Base-by-base conservation (phyloP, 2,113 vertebrate species). In the Brienomyrus brachyistius region DNA sequence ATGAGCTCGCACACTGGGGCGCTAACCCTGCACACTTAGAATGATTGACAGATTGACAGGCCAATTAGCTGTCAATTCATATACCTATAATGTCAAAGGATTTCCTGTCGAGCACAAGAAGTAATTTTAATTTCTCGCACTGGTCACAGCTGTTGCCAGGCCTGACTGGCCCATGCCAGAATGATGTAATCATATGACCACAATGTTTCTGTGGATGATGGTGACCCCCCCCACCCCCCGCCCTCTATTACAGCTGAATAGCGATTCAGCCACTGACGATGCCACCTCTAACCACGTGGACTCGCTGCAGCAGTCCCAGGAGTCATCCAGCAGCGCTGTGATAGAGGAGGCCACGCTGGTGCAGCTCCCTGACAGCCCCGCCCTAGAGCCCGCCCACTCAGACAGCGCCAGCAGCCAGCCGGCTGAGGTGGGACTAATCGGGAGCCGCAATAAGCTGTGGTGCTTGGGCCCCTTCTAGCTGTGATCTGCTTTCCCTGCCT, bases 351-450 rank as follows among this genome's bases (percentile, higher is more conserved):
- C 96, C 54, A 95, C 96, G 86, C 95, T 96, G 62, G 91, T 95
- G 52, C 94, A 94, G 89, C 96, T 95, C 93, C 95, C 95, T 91
- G 98, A 98, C 94, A 98, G 97, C 93, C 97, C 98, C 91, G 94
- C 94, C 94, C 94, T 97, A 96, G 98, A 98, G 96, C 95, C 96
- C 94, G 94, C 95, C 94, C 95, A 96, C 96, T 97, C 98, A 96
- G 98, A 98, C 96, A 97, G 96, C 95, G 94, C 96, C 98, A 97
- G 96, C 97, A 97, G 97, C 96, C 98, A 97, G 97, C 97, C 98
- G 97, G 98, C 98, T 99, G 98, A 99, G 98, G 98, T 99, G 98
- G 98, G 98, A 97, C 93, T 93, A 94, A 93, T 96, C 91, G 92
- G 95, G 95, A 92, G 92, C 91, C 95, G 94, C 92, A 95, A 95